phyloP scores from a whole-genome alignment of 1,140 invertebrate species.

The Gryon sp. region DNA sequence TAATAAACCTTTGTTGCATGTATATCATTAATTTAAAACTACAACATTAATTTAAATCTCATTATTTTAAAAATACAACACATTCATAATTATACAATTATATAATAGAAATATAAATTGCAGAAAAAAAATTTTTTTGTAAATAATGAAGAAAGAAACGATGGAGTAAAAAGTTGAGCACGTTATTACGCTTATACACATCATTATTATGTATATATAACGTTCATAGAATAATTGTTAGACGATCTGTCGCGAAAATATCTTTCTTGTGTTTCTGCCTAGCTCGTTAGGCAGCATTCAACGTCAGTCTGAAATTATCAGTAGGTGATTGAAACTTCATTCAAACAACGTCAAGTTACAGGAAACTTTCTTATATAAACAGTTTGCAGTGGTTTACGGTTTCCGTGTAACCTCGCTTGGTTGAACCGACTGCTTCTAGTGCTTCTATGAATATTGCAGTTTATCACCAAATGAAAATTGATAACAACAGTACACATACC shows the following conservation, averaged over 20 bases:
- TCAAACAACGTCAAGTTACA: slow-evolving; percentile 51
- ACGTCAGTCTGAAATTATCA: slow-evolving; percentile 51
- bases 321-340: slow-evolving; percentile 59
- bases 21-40: too few relatives aligned
- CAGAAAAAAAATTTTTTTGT: too few relatives aligned
- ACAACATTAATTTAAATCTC: too few relatives aligned
- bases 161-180: too few relatives aligned
- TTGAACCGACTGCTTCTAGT: slow-evolving; percentile 2
- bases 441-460: slow-evolving; percentile 17
- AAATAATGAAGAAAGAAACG: too few relatives aligned
- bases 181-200: too few relatives aligned
- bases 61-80: too few relatives aligned
- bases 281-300: slow-evolving; percentile 58
- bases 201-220: background rate
- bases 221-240: background rate
- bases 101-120: slow-evolving; percentile 6
- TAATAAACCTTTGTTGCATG: too few relatives aligned
- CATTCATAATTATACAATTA: too few relatives aligned
- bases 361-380: slow-evolving; percentile 52
- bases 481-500: slow-evolving; percentile 16
- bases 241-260: background rate
- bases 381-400: slow-evolving; percentile 49
- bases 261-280: slow-evolving; percentile 1
- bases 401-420: slow-evolving; percentile 7
- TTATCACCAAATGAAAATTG: slow-evolving; percentile 25